A percentile compares a stretch with the other conserved stretches of the same genome.
These are phyloP conservation scores for Drosophila testacea DNA, from an alignment of 2,888 invertebrate species.

Conservation along the genomic window DNA sequence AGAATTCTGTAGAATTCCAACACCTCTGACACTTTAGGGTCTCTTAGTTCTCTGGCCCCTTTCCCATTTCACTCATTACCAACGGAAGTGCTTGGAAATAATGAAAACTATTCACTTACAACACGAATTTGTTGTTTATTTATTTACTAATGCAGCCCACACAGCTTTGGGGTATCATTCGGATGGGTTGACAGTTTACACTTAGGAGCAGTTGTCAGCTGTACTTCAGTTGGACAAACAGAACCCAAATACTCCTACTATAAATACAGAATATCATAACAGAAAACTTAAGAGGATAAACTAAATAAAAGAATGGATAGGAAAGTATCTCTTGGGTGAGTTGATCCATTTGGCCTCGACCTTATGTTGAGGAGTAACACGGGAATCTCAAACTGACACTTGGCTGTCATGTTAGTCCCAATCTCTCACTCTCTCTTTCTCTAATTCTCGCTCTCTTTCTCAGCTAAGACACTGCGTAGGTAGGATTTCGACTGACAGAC, in stretches of 20 bases:
- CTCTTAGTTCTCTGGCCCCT: background rate
- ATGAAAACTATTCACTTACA: conserved; percentile 30
- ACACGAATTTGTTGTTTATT: conserved; percentile 24
- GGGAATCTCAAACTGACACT: conserved; percentile 35
- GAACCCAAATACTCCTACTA: conserved; percentile 11
- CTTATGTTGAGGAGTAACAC: background rate
- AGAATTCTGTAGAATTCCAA: conserved; percentile 36
- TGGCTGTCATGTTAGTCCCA: conserved; percentile 27
- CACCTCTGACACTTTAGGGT: conserved; percentile 32
- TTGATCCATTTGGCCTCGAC: conserved; percentile 34
- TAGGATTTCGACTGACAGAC: conserved; percentile 29
- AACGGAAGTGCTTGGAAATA: conserved; percentile 47
- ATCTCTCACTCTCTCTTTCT: background rate
- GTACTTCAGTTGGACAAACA: conserved; percentile 40
- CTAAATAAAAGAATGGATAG: background rate
- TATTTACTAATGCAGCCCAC: conserved; percentile 52
- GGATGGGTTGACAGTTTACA: conserved; percentile 47
- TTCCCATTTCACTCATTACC: conserved; percentile 43
- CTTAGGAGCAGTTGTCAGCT: conserved; percentile 44
- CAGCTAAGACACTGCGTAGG: conserved; percentile 30
- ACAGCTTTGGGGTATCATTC: conserved; percentile 26
- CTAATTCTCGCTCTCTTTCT: background rate
- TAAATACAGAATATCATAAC: conserved; percentile 30
- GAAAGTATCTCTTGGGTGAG: conserved; percentile 1
- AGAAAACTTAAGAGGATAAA: conserved; percentile 7